These are phyloP conservation scores for Atta colombica DNA, from an alignment of 1,140 invertebrate species.

Conservation along the genomic window DNA sequence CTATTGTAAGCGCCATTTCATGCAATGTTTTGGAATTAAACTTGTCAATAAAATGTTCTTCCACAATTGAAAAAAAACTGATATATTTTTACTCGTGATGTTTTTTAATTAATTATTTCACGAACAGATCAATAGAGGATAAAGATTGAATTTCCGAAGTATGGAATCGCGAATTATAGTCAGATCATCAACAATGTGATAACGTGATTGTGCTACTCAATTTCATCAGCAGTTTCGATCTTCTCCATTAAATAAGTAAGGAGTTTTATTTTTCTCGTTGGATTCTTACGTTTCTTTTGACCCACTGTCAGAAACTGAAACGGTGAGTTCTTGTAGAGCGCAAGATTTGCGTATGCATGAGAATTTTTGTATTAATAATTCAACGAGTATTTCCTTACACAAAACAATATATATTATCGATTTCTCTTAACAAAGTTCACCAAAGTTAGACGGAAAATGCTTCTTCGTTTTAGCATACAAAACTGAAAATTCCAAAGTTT, in stretches of 20 bases:
- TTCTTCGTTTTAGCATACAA: slow-evolving; percentile 30
- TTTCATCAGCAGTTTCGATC: background rate
- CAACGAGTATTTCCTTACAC: slow-evolving; percentile 46
- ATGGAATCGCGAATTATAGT: background rate
- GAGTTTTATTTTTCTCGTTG: background rate
- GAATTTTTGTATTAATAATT: slow-evolving; percentile 59
- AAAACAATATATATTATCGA: slow-evolving; percentile 49
- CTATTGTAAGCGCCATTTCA: background rate
- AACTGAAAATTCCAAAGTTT: background rate
- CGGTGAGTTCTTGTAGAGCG: background rate
- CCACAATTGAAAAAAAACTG: background rate
- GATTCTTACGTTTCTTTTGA: slow-evolving; percentile 3
- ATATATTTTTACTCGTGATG: background rate
- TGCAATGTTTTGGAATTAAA: background rate
- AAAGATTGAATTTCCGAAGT: slow-evolving; percentile 33
- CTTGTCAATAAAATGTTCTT: background rate
- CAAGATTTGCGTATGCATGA: slow-evolving; percentile 52
- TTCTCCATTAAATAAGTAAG: slow-evolving; percentile 19
- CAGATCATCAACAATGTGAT: background rate
- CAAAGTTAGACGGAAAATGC: slow-evolving; percentile 19
- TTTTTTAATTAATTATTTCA: slow-evolving; percentile 10
- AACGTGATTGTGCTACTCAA: background rate
- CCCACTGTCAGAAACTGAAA: background rate
- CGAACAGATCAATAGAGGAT: slow-evolving; percentile 10
- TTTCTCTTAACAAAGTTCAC: slow-evolving; percentile 28